phyloP scores from a whole-genome alignment of 2,113 vertebrate genomes.

The Nothoprocta perdicaria region DNA sequence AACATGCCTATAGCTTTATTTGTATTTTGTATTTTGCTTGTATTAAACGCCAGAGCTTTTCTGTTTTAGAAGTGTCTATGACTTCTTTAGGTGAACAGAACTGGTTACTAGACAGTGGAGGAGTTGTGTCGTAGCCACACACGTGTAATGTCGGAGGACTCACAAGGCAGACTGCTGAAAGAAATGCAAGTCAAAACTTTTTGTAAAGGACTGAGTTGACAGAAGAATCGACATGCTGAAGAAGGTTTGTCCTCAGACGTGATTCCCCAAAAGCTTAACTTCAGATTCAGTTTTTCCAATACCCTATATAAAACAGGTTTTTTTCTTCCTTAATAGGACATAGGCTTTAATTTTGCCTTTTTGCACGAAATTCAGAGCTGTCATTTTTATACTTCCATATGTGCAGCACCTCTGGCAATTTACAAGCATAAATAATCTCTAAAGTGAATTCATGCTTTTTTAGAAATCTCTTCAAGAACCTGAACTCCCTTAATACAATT shows the following conservation, averaged over 20 bases:
- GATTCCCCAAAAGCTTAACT: not conserved
- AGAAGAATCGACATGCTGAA: not conserved
- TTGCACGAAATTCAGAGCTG: not conserved
- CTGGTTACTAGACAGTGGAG: rapidly evolving
- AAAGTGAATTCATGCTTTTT: not conserved
- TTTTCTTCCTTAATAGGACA: not conserved
- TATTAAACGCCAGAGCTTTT: not conserved
- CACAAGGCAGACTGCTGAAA: not conserved
- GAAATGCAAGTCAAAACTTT: not conserved
- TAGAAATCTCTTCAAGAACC: not conserved
- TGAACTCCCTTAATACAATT: not conserved
- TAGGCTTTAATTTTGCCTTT: not conserved
- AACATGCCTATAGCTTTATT: not conserved
- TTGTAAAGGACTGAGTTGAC: not conserved
- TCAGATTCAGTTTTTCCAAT: not conserved
- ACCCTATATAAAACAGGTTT: not conserved
- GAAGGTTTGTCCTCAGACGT: not conserved
- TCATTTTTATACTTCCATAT: not conserved
- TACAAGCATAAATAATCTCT: not conserved
- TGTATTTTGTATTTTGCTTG: too few relatives aligned
- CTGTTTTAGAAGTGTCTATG: not conserved
- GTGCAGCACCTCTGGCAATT: not conserved
- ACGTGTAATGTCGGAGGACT: not conserved
- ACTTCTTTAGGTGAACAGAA: not conserved
- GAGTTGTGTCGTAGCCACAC: not conserved